Percentiles rank a stretch among this genome's conserved stretches.
These are phyloP conservation scores for Bradypodion ventrale DNA, from an alignment of 2,797 vertebrate genomes.

Conservation along the genomic window DNA sequence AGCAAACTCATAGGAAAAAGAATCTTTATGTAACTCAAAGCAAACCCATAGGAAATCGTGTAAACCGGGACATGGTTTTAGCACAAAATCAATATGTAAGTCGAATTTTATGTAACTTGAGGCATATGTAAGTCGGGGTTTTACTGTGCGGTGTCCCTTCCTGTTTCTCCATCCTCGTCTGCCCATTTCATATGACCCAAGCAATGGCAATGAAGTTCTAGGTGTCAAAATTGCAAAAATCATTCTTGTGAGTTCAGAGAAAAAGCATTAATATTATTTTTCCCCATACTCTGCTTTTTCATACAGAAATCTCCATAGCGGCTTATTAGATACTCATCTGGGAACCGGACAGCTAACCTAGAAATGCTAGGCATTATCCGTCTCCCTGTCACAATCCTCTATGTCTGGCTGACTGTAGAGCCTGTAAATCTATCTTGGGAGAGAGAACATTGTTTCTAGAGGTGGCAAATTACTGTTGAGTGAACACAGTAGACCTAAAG, in stretches of 20 bases:
- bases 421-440: background rate
- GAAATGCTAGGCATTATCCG: slow-evolving; percentile 1
- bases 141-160: no score
- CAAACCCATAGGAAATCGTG: no score
- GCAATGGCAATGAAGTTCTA: no score
- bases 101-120: no score
- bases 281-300: background rate
- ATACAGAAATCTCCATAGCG: background rate
- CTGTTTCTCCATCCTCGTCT: no score
- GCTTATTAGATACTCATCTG: background rate
- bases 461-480: slow-evolving; percentile 5
- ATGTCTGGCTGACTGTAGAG: background rate
- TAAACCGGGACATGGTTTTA: no score
- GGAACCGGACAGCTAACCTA: background rate
- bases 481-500: slow-evolving; percentile 3
- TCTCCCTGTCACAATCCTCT: background rate
- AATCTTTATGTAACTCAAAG: no score
- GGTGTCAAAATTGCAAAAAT: no score
- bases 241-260: background rate
- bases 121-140: no score
- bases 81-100: no score
- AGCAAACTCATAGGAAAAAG: no score
- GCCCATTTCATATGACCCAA: no score
- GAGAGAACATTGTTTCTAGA: slow-evolving; percentile 24
- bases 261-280: background rate